These are phyloP conservation scores for Epinotia nisella DNA, from an alignment of 2,888 invertebrate genomes.

Conservation along the genomic window DNA sequence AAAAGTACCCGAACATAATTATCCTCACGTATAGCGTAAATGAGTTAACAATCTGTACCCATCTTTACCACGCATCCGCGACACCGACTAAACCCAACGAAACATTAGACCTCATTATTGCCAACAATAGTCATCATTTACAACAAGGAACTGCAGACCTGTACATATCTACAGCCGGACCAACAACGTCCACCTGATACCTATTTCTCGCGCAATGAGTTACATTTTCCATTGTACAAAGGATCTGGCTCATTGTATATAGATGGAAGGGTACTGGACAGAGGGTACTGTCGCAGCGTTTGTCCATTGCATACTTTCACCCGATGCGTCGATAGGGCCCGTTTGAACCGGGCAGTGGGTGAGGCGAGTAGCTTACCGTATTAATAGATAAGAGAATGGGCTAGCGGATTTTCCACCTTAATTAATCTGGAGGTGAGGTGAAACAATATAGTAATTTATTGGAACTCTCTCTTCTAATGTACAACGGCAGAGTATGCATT, in stretches of 20 bases:
- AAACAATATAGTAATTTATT: slow-evolving; percentile 26
- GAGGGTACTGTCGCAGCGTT: slow-evolving; percentile 76
- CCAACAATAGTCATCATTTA: slow-evolving; percentile 58
- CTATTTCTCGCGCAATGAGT: slow-evolving; percentile 5
- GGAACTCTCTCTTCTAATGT: slow-evolving; percentile 8
- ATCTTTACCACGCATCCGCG: slow-evolving; percentile 24
- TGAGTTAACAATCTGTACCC: slow-evolving; percentile 1
- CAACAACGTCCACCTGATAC: not conserved
- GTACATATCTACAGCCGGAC: slow-evolving; percentile 49
- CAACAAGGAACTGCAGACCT: slow-evolving; percentile 58
- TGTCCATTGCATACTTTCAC: slow-evolving; percentile 81
- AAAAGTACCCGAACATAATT: not conserved
- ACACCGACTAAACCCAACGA: slow-evolving; percentile 25
- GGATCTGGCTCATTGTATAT: slow-evolving; percentile 50
- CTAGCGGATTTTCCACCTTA: slow-evolving; percentile 23
- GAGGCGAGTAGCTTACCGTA: slow-evolving; percentile 52
- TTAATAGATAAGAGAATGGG: slow-evolving; percentile 45
- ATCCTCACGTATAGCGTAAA: not conserved
- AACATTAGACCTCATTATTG: slow-evolving; percentile 49
- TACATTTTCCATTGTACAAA: slow-evolving; percentile 13
- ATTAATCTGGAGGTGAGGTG: slow-evolving; percentile 21
- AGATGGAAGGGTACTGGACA: slow-evolving; percentile 62
- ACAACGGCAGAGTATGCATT: not conserved
- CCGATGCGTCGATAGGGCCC: slow-evolving; percentile 68
- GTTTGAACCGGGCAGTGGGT: slow-evolving; percentile 58